phyloP scores from a whole-genome alignment of 2,888 invertebrate species.

The Congeria kusceri region DNA sequence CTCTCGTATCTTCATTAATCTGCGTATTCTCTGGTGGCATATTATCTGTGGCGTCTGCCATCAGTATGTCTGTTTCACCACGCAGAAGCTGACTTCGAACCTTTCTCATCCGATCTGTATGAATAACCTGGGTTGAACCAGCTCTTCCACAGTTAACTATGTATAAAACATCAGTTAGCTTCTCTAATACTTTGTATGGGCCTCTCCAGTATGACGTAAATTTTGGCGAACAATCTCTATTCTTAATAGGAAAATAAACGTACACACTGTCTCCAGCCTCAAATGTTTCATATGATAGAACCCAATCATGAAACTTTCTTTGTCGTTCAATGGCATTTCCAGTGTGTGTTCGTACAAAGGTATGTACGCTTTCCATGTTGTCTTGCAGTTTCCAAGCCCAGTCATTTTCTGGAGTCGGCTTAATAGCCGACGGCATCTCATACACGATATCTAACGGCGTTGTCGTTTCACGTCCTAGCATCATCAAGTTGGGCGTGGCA shows the following conservation, averaged over 20 bases:
- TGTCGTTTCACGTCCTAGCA: neutral
- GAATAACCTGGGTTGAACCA: neutral
- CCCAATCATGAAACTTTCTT: neutral
- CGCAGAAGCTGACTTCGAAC: no score
- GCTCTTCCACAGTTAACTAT: neutral
- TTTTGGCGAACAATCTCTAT: neutral
- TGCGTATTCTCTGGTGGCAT: no score
- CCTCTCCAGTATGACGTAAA: slow-evolving; percentile 10
- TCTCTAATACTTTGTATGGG: neutral
- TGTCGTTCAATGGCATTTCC: neutral
- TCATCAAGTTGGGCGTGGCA: neutral
- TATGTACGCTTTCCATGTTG: neutral
- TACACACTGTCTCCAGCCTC: neutral
- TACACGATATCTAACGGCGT: neutral
- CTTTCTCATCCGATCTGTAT: neutral
- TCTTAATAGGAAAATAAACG: slow-evolving; percentile 3
- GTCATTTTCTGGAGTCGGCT: neutral
- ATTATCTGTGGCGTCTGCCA: no score
- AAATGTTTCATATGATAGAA: neutral
- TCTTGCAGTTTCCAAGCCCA: slow-evolving; percentile 9
- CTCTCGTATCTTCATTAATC: no score
- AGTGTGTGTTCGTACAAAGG: neutral
- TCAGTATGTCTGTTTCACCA: no score
- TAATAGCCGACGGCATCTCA: neutral
- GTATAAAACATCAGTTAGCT: neutral